Evolutionary conservation across 1,140 invertebrate genomes (phyloP), one percentile per base, ranked within the genome.

Genomic region (Orussus abietinus): DNA sequence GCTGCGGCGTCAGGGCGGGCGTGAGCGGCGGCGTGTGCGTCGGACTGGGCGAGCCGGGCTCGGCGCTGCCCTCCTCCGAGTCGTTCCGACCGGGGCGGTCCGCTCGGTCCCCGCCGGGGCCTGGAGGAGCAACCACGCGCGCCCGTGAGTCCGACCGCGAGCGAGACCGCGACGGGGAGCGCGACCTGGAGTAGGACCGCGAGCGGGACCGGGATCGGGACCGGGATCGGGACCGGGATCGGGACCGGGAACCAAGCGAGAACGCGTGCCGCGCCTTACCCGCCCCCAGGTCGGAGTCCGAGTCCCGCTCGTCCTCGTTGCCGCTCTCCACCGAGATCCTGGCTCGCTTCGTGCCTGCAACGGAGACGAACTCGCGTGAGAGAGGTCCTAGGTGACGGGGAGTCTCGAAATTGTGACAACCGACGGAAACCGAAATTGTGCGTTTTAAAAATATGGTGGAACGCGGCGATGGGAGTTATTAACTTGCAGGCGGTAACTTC

Each of bases 261-360:
- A n/a, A n/a, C n/a, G n/a, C 40, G 48, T 35, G 55, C 18, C 21
- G 64, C 71, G n/a, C 63, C 53, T 47, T 66, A 59, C 10, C 43
- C 26, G 33, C 60, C 59, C 33, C 62, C 60, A 14, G 52, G 55
- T 76, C 73, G 0, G 75, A 76, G 41, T 75, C 74, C 26, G 75
- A 69, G 53, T 80, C 69, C 13, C 69, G 40, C 42, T 76, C 65
- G 47, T 78, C 74, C 53, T 80, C 59, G 55, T 78, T 59, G 47
- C 74, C 43, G 49, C 71, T 57, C 29, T 70, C 60, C 10, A 64
- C 55, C 1, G 67, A 60, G 42, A 80, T 59, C 60, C 79, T 55
- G n/a, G 75, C 74, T 29, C 80, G 71, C 57, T 81, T 82, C 3
- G 70, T 67, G 38, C 75, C 80, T 80, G 62, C 30, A 69, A 66